Evolutionary conservation across 2,888 invertebrate genomes (phyloP).

Genomic region (Oxystoma pomonae): DNA sequence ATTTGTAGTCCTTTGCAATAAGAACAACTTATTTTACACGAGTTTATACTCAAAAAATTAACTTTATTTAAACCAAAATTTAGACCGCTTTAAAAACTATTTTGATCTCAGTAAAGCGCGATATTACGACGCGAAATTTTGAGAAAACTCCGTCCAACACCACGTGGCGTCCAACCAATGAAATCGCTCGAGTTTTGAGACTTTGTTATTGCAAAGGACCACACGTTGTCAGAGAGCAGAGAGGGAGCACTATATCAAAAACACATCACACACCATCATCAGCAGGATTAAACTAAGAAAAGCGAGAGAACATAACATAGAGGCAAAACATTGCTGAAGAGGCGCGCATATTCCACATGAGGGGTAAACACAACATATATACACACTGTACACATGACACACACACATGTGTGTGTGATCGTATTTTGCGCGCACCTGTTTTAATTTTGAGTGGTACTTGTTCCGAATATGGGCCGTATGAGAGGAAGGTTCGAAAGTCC

Average conservation of each 20-base stretch:
- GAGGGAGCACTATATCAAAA: conserved; percentile 24
- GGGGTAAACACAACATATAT: conserved; percentile 32
- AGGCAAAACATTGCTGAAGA: too few species aligned
- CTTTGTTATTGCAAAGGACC: conserved; percentile 37
- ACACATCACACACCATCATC: conserved; percentile 27
- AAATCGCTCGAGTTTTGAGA: conserved; percentile 29
- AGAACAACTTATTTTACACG: too few species aligned
- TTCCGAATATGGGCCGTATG: conserved; percentile 38
- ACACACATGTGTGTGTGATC: conserved; percentile 18
- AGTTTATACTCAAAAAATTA: too few species aligned
- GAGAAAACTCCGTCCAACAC: conserved; percentile 8
- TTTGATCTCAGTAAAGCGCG: background rate
- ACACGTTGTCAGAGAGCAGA: conserved; percentile 30
- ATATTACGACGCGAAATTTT: conserved; percentile 10
- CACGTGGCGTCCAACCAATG: conserved; percentile 33
- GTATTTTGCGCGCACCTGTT: conserved; percentile 36
- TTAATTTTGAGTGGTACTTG: conserved; percentile 16
- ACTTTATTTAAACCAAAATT: too few species aligned
- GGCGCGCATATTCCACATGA: conserved; percentile 32
- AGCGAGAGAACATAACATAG: conserved; percentile 23
- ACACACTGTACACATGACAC: conserved; percentile 31
- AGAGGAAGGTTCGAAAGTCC: conserved; percentile 44
- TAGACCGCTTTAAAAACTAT: too few species aligned
- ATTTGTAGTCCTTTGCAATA: too few species aligned
- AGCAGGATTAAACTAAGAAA: conserved; percentile 30